Base-by-base conservation (phyloP, 2,888 invertebrate species). In the Steinernema hermaphroditum region DNA sequence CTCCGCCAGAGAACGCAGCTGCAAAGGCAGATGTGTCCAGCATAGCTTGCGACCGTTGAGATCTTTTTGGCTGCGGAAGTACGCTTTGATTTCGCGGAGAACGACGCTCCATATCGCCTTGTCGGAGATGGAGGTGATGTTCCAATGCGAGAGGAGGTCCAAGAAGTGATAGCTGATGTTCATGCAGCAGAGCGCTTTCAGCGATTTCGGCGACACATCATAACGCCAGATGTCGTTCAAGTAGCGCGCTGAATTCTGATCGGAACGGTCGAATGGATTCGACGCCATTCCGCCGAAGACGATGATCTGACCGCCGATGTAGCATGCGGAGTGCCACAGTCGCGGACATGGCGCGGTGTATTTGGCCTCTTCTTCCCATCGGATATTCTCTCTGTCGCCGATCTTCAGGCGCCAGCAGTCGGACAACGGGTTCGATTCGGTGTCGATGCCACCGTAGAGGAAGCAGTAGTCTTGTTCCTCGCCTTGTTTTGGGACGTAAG, bases 361-460 rank as follows among this genome's bases (percentile, higher is more conserved):
- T 12, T 43, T 29, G 69, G 69, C 32, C 32, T 62, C 62, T 32
- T 32, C 4, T 14, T 32, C 29, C 62, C 29, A 32, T 9, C 16
- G 6, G 22, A 27, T 22, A 1, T 4, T 16, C 8, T 16, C 29
- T 16, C 29, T 19, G 2, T 22, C 32, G 14, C 22, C 19, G 24
- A 74, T 14, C 27, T 74, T 50, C 19, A 74, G 75, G 19, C 27
- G 22, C 74, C 74, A 74, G 32, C 54, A 49, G 44, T 74, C 74
- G 54, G 27, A 29, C 37, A 74, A 32, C 1, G 75, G 74, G 19
- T 70, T n/a, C n/a, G 43, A 41, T 2, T 74, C 34, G 27, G 22
- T 62, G 37, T 50, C 49, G 69, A 75, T 44, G 6, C 75, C 75
- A 62, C 75, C 73, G 46, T 73, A 54, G 54, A 74, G 70, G 32